Conservation (phyloP, 1,140 invertebrate species). For the Ooceraea biroi region DNA sequence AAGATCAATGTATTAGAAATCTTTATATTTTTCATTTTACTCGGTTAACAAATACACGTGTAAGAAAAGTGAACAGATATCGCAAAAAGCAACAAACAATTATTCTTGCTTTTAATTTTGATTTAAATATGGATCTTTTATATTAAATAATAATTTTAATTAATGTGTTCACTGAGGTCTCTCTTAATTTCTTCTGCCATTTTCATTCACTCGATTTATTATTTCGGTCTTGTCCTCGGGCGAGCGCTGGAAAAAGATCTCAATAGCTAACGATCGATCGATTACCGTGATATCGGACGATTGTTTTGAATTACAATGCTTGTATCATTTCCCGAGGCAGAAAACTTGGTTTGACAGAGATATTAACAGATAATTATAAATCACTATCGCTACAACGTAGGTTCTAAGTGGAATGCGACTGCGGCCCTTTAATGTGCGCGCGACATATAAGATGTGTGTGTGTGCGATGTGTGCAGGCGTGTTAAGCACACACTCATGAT, state of each 20-base stretch:
- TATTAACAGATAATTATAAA: conserved; percentile 68
- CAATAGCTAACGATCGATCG: conserved; percentile 49
- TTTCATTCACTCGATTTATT: not conserved
- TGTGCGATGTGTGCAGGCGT: conserved; percentile 71
- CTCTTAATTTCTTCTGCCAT: not conserved
- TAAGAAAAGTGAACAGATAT: not conserved
- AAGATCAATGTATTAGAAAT: not conserved
- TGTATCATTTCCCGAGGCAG: conserved; percentile 25
- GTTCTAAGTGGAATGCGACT: conserved; percentile 69
- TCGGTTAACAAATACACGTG: not conserved
- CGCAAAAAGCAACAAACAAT: conserved; percentile 17
- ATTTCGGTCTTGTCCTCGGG: not conserved
- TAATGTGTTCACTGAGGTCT: not conserved
- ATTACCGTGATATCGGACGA: conserved; percentile 24
- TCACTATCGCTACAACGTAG: conserved; percentile 73
- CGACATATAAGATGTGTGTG: conserved; percentile 61
- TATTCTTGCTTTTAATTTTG: conserved; percentile 5
- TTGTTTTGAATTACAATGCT: conserved; percentile 36
- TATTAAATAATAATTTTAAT: not conserved
- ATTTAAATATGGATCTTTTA: not conserved
- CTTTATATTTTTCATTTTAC: conserved; percentile 11
- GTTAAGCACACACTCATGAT: conserved; percentile 72
- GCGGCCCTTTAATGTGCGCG: conserved; percentile 65
- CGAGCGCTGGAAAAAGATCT: not conserved
- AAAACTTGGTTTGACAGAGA: conserved; percentile 50